These are phyloP conservation scores for Reinhardtius hippoglossoides DNA, from an alignment of 2,113 vertebrate genomes.

Conservation along the genomic window DNA sequence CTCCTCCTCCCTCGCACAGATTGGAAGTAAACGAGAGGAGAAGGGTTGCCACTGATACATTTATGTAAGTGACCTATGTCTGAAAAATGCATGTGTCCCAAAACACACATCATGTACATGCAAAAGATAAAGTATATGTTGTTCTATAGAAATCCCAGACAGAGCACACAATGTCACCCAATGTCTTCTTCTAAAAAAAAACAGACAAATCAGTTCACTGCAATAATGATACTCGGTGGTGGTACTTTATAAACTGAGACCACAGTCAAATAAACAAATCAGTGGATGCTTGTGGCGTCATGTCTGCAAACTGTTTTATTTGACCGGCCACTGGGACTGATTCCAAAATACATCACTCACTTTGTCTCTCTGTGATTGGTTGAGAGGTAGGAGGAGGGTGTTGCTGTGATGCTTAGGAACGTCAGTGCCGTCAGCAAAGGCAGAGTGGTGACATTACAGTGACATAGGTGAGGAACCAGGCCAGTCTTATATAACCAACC, in stretches of 20 bases:
- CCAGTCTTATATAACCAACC: slow-evolving; percentile 47
- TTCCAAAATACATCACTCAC: slow-evolving; percentile 45
- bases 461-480: slow-evolving; percentile 54
- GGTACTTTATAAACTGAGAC: background rate
- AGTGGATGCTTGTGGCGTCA: background rate
- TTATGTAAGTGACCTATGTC: too few species aligned
- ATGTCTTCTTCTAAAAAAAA: background rate
- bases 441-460: slow-evolving; percentile 27
- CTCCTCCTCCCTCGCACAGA: too few species aligned
- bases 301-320: slow-evolving; percentile 16
- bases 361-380: background rate
- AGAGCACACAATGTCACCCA: background rate
- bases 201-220: background rate
- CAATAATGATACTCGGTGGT: background rate
- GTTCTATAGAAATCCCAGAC: background rate
- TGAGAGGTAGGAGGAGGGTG: background rate
- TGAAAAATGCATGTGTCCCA: too few species aligned
- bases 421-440: slow-evolving; percentile 20
- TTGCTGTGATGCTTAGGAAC: too few species aligned
- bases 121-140: too few species aligned
- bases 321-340: slow-evolving; percentile 1
- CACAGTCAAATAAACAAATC: background rate
- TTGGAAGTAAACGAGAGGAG: too few species aligned
- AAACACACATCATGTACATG: too few species aligned
- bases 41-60: too few species aligned